Conservation (phyloP, 53 echinoderm and acorn worm genomes). For the Stichopus horrens region DNA sequence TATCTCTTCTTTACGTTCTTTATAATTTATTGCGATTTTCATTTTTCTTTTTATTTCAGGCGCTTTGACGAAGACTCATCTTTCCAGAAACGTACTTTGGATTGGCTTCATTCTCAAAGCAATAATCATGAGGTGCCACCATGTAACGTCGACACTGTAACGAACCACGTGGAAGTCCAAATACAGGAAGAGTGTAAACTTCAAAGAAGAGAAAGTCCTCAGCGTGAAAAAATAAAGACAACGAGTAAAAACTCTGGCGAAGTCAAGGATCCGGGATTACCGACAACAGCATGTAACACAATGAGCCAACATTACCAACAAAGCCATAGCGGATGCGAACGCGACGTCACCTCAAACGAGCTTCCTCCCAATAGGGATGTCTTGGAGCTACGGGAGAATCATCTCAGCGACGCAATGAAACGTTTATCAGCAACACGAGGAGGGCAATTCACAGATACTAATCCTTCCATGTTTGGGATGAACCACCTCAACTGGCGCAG, state of each 20-base stretch:
- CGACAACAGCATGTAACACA: not conserved
- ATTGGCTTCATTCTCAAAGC: conserved; percentile 36
- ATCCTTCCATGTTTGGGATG: not conserved
- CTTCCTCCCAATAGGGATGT: conserved; percentile 26
- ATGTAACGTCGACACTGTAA: not conserved
- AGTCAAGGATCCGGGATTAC: not conserved
- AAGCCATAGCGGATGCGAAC: not conserved
- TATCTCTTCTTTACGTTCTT: not conserved
- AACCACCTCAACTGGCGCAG: not conserved
- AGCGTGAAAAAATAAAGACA: not conserved
- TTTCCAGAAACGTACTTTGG: not conserved
- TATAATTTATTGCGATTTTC: not conserved
- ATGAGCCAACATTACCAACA: not conserved
- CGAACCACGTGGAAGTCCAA: not conserved
- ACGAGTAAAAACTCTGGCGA: not conserved
- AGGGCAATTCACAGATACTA: not conserved
- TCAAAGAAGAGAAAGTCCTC: not conserved
- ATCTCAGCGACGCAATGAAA: conserved; percentile 18
- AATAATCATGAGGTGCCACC: not conserved
- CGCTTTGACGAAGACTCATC: not conserved
- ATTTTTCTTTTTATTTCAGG: not conserved
- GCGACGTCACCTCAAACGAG: not conserved
- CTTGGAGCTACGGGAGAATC: conserved; percentile 15
- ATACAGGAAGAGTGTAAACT: not conserved
- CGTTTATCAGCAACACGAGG: conserved; percentile 12